Evolutionary conservation across 2,888 invertebrate species (phyloP), one percentile per base, ranked within the genome.

Genomic region (Salticus scenicus): DNA sequence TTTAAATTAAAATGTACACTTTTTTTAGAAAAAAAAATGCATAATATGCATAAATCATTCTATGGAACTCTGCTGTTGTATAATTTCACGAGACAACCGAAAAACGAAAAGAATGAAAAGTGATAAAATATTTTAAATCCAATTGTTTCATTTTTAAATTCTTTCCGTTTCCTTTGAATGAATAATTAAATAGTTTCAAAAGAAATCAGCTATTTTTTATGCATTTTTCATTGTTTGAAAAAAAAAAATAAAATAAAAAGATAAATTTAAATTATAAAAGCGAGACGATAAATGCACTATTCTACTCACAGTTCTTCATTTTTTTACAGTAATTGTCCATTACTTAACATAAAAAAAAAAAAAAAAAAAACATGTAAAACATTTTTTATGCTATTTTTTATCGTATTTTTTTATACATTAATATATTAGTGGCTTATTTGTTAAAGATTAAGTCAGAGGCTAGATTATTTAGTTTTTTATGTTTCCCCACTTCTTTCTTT

Each of bases 171-270:
- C 74, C 81, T 70, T 76, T 70, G 24, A 42, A 81, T 81, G 81
- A 81, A 81, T 81, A 81, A 81, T 81, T 81, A 81, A 81, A 81
- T 47, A 70, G 70, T 67, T 51, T 27, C 47, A 75, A 81, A 81
- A 81, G 51, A 74, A 64, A 28, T 30, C 41, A 41, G 0, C 12
- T 1, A n/a, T 64, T 78, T 78, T 71, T 47, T 72, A 20, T 4
- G 5, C 33, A 8, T 41, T 64, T 74, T 33, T 33, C 31, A 81
- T 81, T 81, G 81, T 81, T 75, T 63, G 33, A n/a, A 51, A 37
- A 37, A 37, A 37, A 37, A n/a, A n/a, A n/a, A 66, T 28, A 80
- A 67, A 57, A 73, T n/a, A 81, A 81, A 69, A 81, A 74, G 69
- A 74, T 74, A 81, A 74, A 42, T 75, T 69, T 70, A 81, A 80